Evolutionary conservation across 1,140 invertebrate genomes (phyloP), one percentile per base, ranked within the genome.

Genomic region (Antheraea mylitta): DNA sequence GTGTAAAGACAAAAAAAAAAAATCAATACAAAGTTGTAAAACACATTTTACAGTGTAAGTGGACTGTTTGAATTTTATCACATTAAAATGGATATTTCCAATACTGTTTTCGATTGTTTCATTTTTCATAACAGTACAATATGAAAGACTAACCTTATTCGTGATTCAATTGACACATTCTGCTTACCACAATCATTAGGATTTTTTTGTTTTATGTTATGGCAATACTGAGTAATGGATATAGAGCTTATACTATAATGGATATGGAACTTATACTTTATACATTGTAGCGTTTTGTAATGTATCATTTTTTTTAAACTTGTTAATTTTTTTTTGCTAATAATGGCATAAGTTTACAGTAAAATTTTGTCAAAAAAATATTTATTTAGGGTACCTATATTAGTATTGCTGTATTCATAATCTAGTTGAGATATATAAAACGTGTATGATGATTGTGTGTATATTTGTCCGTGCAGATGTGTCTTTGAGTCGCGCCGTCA

Each of bases 21-120:
- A n/a, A n/a, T 30, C 22, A 30, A 30, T 30, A 30, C 4, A 30
- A 30, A 30, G 22, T n/a, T n/a, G n/a, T n/a, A n/a, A 30, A 30
- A 30, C 4, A 30, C 22, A 30, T 30, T 30, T 30, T 30, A 30
- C 22, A 30, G 81, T 76, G 86, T 89, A 89, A 89, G 86, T 89
- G 84, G 85, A 89, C 82, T 87, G 86, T 87, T 89, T 78, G 82
- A 84, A 77, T 89, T 86, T 76, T 86, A 81, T 87, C 85, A 87
- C 85, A 89, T 85, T 87, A 86, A 87, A 89, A 37, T 62, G 68
- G 66, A 77, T 70, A 76, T 80, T 78, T 58, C 80, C 19, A 45
- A 7, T 53, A 53, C 16, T 13, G 45, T 53, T 53, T 53, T 11
- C 16, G 16, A 66, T 79, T 68, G 80, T 87, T 87, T 89, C 76